Conservation (phyloP, 2,797 vertebrate genomes). For the Alca torda region DNA sequence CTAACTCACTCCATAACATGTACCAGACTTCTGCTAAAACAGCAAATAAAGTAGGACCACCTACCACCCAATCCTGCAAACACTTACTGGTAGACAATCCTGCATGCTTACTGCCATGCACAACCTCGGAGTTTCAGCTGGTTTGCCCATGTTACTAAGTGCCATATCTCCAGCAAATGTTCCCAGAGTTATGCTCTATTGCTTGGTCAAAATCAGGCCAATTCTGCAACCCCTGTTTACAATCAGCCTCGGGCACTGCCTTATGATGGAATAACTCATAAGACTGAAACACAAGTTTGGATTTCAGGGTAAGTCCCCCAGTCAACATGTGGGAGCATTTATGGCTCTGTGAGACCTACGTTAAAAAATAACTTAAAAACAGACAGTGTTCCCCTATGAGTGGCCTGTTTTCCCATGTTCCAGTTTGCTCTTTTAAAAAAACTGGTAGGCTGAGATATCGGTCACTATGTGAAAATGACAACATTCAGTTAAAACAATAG, state of each 20-base stretch:
- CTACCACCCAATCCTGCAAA: constrained; percentile 60
- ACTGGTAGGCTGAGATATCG: constrained; percentile 47
- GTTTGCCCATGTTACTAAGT: neutral
- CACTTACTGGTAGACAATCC: constrained; percentile 41
- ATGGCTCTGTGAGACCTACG: constrained; percentile 29
- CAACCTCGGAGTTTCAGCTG: neutral
- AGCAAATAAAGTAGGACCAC: constrained; percentile 68
- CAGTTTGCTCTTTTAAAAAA: constrained; percentile 40
- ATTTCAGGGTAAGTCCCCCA: constrained; percentile 50
- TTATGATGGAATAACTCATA: constrained; percentile 42
- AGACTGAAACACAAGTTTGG: constrained; percentile 36
- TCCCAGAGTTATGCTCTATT: constrained; percentile 18
- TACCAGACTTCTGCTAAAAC: constrained; percentile 62
- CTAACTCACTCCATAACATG: constrained; percentile 58
- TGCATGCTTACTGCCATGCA: constrained; percentile 9
- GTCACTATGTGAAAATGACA: constrained; percentile 57
- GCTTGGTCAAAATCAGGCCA: constrained; percentile 35
- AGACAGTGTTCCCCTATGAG: constrained; percentile 9
- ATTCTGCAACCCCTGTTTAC: constrained; percentile 16
- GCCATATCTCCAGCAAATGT: neutral
- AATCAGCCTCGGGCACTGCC: constrained; percentile 12
- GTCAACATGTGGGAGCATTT: constrained; percentile 67
- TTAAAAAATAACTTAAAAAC: constrained; percentile 49
- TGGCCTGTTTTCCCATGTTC: constrained; percentile 45
- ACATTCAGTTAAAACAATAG: constrained; percentile 67